Evolutionary conservation across 2,888 invertebrate genomes (phyloP).

Genomic region (Willowsia nigromaculata): DNA sequence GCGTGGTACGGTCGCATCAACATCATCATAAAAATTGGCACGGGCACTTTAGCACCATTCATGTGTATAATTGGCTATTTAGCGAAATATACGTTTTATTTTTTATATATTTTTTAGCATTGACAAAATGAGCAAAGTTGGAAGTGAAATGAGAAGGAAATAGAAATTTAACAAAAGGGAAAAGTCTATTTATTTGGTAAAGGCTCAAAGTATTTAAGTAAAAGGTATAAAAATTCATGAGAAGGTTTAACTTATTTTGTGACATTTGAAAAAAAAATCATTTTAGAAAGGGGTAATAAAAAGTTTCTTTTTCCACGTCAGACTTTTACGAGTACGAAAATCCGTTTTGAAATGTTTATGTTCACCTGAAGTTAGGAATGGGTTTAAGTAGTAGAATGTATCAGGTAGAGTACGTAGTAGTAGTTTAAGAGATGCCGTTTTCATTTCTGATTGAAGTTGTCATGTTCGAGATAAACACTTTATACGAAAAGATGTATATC

Average conservation of each 20-base stretch:
- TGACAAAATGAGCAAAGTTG: not conserved
- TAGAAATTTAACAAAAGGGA: not conserved
- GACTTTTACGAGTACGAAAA: not conserved
- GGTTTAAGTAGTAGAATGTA: not conserved
- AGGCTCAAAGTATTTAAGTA: constrained; percentile 28
- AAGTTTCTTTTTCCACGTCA: not conserved
- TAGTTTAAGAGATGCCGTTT: not conserved
- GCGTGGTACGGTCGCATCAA: constrained; percentile 30
- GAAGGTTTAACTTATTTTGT: not conserved
- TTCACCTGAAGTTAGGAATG: not conserved
- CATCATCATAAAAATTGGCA: constrained; percentile 42
- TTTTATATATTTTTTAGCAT: not conserved
- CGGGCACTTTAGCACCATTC: constrained; percentile 31
- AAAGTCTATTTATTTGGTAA: not conserved
- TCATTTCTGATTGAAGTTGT: not conserved
- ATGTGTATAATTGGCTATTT: constrained; percentile 41
- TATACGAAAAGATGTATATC: not conserved
- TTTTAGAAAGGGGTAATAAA: not conserved
- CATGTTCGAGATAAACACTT: not conserved
- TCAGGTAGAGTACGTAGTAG: not conserved
- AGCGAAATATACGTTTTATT: not conserved
- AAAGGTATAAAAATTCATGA: not conserved
- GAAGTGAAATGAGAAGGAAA: not conserved
- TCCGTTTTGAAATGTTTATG: constrained; percentile 4
- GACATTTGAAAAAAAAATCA: not conserved